Conservation (phyloP, 2,888 invertebrate genomes). For the Graphium colonna region DNA sequence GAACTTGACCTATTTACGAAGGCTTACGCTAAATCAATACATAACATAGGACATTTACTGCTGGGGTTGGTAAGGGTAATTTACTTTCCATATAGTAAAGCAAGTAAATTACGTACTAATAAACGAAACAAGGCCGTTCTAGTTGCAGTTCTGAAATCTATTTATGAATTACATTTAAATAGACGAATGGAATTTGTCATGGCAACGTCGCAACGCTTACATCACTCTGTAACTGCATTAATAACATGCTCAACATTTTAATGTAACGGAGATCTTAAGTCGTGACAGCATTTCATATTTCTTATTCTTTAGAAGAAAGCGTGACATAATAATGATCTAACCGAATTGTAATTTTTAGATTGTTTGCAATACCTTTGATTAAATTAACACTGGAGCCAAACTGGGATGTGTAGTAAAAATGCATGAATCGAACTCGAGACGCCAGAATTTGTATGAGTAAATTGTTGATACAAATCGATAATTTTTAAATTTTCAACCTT, state of each 20-base stretch:
- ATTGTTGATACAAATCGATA: no score
- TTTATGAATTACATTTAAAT: not conserved
- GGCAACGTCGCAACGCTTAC: not conserved
- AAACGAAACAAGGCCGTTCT: not conserved
- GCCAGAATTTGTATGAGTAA: no score
- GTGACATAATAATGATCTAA: no score
- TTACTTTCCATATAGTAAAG: not conserved
- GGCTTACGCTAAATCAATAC: constrained; percentile 16
- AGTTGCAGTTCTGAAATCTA: not conserved
- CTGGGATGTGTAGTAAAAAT: no score
- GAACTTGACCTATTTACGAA: constrained; percentile 18
- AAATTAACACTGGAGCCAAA: no score
- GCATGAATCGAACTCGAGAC: no score
- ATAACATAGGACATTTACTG: no score
- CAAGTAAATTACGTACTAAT: not conserved
- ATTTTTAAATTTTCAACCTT: no score
- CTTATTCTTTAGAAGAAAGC: no score
- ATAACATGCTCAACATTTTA: not conserved
- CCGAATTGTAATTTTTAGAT: no score
- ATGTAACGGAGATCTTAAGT: not conserved
- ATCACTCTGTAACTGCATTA: not conserved
- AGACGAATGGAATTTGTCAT: not conserved
- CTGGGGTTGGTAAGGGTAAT: not conserved
- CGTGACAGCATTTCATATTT: no score
- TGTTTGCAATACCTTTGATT: no score